A percentile compares a stretch with the other conserved stretches of the same genome.
These are phyloP conservation scores for Tetramorium alpestre DNA, from an alignment of 1,140 invertebrate species.

Conservation along the genomic window DNA sequence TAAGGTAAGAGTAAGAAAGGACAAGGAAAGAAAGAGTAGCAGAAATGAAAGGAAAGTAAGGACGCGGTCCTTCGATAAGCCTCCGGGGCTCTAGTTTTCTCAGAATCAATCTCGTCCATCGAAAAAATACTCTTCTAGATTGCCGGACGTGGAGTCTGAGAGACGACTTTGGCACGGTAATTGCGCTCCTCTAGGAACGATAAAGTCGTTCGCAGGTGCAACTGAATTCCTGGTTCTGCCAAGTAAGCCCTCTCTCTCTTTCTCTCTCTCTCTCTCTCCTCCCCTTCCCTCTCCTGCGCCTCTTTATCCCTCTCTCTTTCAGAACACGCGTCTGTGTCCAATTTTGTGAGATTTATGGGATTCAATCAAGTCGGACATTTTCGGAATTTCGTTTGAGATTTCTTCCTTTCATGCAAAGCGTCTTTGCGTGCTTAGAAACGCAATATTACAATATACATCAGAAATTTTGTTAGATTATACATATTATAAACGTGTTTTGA, in stretches of 20 bases:
- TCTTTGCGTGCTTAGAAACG: background rate
- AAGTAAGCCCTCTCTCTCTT: constrained; percentile 14
- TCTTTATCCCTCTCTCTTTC: background rate
- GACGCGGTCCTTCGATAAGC: constrained; percentile 28
- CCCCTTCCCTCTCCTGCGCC: too few species aligned
- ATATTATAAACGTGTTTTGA: background rate
- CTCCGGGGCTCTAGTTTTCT: constrained; percentile 2
- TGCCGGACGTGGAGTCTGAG: constrained; percentile 39
- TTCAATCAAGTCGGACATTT: constrained; percentile 52
- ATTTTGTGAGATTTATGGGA: constrained; percentile 32
- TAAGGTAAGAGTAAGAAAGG: constrained; percentile 8
- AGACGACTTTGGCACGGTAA: constrained; percentile 30
- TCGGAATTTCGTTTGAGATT: constrained; percentile 19
- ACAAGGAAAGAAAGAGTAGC: background rate
- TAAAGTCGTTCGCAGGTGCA: constrained; percentile 44
- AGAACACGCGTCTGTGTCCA: constrained; percentile 6
- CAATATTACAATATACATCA: background rate
- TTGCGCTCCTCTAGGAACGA: constrained; percentile 24
- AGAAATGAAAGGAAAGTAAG: constrained; percentile 40
- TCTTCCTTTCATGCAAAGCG: background rate
- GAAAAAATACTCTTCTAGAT: constrained; percentile 58
- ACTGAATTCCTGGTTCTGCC: constrained; percentile 39
- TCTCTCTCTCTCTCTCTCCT: background rate
- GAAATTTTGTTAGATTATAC: background rate
- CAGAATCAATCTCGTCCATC: constrained; percentile 55